phyloP scores from a whole-genome alignment of 2,797 vertebrate species.

The Enteromius treurensis region DNA sequence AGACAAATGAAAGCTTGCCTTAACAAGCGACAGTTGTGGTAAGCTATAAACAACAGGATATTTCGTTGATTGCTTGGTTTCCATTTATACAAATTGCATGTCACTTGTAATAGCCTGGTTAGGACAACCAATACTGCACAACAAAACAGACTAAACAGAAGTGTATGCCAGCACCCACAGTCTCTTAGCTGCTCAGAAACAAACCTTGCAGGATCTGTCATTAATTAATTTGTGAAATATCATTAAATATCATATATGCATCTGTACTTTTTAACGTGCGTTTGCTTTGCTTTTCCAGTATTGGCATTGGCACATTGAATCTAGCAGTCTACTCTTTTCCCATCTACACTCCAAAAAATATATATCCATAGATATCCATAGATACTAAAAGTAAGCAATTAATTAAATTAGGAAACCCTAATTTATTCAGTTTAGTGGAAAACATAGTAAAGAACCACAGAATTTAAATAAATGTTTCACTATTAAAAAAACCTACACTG shows the following conservation, averaged over 20 bases:
- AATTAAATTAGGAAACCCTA: not conserved
- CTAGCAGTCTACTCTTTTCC: not conserved
- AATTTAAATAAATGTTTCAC: not conserved
- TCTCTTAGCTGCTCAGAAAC: not conserved
- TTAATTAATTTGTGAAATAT: not conserved
- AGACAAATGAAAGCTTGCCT: not conserved
- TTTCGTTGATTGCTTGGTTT: not conserved
- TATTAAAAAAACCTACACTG: not conserved
- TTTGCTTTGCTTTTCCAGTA: not conserved
- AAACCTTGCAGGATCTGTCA: not conserved
- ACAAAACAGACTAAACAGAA: slow-evolving; percentile 25
- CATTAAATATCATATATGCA: not conserved
- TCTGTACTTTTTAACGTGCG: not conserved
- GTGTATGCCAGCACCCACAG: not conserved
- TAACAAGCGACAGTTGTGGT: not conserved
- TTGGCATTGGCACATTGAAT: not conserved
- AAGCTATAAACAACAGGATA: slow-evolving; percentile 10
- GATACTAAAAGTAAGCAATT: not conserved
- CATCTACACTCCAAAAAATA: not conserved
- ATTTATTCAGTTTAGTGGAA: not conserved
- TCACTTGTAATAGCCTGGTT: not conserved
- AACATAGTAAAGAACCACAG: not conserved
- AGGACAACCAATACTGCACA: not conserved
- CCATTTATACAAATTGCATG: not conserved
- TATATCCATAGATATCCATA: not conserved